phyloP scores from a whole-genome alignment of 2,113 vertebrate genomes.

The Microtus montanus region DNA sequence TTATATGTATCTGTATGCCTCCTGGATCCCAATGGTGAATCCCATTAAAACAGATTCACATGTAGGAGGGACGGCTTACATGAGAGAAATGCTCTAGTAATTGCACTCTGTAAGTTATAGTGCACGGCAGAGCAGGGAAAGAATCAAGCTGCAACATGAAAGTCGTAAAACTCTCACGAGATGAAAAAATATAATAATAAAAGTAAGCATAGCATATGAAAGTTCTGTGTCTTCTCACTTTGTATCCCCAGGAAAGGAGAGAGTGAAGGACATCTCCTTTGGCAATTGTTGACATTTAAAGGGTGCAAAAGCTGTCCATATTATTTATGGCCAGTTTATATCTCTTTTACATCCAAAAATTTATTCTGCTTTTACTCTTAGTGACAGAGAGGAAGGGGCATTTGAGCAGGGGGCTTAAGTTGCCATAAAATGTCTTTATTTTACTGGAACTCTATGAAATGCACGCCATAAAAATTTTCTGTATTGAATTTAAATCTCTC shows the following conservation, averaged over 20 bases:
- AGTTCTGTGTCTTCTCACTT: background rate
- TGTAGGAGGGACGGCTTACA: background rate
- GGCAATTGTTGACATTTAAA: background rate
- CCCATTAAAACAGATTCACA: background rate
- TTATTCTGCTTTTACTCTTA: background rate
- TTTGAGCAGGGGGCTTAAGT: constrained; percentile 6
- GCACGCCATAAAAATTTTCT: background rate
- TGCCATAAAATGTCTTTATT: constrained; percentile 25
- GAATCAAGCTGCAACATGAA: background rate
- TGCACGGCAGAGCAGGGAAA: background rate
- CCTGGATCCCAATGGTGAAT: background rate
- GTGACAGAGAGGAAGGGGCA: background rate
- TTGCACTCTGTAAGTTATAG: background rate
- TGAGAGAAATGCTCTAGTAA: background rate
- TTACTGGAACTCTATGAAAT: background rate
- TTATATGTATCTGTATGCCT: background rate
- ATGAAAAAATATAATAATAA: background rate
- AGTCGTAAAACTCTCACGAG: background rate
- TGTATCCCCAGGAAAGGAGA: background rate
- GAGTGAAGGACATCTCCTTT: background rate
- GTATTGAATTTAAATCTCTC: constrained; percentile 26
- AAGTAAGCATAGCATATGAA: background rate
- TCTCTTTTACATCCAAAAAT: background rate
- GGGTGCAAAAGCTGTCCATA: background rate
- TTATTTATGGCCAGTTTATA: background rate